Base-by-base conservation (phyloP, 2,797 vertebrate species). In the Amniataba percoides region DNA sequence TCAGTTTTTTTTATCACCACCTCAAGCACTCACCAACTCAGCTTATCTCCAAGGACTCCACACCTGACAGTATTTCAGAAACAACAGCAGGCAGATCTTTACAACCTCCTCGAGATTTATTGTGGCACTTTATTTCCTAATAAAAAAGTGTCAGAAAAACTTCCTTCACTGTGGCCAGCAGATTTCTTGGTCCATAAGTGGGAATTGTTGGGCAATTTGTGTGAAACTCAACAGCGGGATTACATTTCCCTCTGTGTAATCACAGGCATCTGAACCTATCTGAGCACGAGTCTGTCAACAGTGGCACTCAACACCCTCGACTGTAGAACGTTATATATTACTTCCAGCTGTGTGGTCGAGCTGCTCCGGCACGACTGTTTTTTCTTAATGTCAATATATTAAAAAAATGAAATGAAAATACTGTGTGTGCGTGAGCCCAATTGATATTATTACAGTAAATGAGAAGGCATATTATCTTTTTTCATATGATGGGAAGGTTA, bases 261-360 rank as follows among this genome's bases (percentile, higher is more conserved):
- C 68, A 36, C 76, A 77, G 68, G 15, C 56, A 13, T 92, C 85
- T 81, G 80, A 78, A 74, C 68, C 74, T 36, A 82, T 89, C 79
- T 71, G 64, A 78, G 65, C 78, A 46, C 45, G 27, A 56, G 66
- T 89, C 89, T 87, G 79, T 94, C 92, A 91, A 46, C 83, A 65
- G 77, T 76, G 69, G 73, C 73, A 57, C 77, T 92, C 86, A 79
- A 53, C 89, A 86, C 86, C 72, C 71, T 81, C 16, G 21, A 57
- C 83, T 84, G 49, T 75, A 88, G 82, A 36, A 66, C 42, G 46
- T 93, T 86, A 90, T 89, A 61, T 91, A 92, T 90, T 74, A 64
- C 81, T 91, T 86, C 82, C 83, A 91, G 81, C 83, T 92, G 88
- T 90, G 89, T 89, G 78, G 83, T 82, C 78, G 40, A 4, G 3